These are phyloP conservation scores for Limosa lapponica DNA, from an alignment of 2,797 vertebrate genomes.

Conservation along the genomic window DNA sequence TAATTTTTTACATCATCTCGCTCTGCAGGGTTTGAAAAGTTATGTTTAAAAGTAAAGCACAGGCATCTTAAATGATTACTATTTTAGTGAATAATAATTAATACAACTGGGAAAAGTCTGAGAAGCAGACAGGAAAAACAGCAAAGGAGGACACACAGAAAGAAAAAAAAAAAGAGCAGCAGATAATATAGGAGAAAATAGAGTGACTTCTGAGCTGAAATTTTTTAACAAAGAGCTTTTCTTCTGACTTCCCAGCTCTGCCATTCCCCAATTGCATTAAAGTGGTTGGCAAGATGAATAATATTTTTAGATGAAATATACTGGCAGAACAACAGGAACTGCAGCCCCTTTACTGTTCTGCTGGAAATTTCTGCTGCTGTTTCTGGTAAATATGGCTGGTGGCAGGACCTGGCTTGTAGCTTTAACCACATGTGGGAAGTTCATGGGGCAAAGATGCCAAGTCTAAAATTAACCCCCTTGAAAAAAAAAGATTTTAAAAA, in stretches of 20 bases:
- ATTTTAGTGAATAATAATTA: conserved; percentile 50
- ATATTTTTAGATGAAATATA: conserved; percentile 74
- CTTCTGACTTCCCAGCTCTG: conserved; percentile 52
- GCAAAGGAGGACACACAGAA: conserved; percentile 14
- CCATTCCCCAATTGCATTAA: conserved; percentile 70
- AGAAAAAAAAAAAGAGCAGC: neutral
- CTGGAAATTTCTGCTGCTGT: conserved; percentile 77
- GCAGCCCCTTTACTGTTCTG: conserved; percentile 70
- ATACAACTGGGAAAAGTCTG: conserved; percentile 50
- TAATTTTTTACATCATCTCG: neutral
- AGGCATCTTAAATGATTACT: neutral
- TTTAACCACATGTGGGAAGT: conserved; percentile 78
- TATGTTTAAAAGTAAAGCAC: neutral
- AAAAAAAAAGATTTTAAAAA: neutral
- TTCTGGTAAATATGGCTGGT: conserved; percentile 79
- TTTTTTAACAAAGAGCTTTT: conserved; percentile 63
- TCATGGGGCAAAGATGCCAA: conserved; percentile 70
- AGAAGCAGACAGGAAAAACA: conserved; percentile 26
- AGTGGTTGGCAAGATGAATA: conserved; percentile 65
- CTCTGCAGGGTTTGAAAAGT: neutral
- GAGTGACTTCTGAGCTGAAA: conserved; percentile 26
- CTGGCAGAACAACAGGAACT: conserved; percentile 75
- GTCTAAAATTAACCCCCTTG: conserved; percentile 75
- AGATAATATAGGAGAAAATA: conserved; percentile 40
- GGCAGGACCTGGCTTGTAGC: conserved; percentile 76